Evolutionary conservation across 2,797 vertebrate species (phyloP).

Genomic region (Phyllotis vaccarum): DNA sequence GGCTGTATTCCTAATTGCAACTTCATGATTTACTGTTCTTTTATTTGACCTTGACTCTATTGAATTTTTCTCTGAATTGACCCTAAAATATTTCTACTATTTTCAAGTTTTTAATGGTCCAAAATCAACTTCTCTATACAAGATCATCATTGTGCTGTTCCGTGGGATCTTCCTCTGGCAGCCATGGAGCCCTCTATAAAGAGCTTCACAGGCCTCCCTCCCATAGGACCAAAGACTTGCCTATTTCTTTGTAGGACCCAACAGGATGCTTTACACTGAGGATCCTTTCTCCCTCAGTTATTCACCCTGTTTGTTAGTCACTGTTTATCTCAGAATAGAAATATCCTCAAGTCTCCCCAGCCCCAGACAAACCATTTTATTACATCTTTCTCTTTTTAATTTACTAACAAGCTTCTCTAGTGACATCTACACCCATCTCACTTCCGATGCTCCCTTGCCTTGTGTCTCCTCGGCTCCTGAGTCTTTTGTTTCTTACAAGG

Average conservation of each 20-base stretch:
- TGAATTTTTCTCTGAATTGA: slow-evolving; percentile 3
- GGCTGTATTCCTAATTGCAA: not conserved
- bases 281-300: not conserved
- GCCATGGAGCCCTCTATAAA: not conserved
- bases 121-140: not conserved
- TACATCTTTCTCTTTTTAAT: not conserved
- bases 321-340: not conserved
- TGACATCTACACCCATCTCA: not conserved
- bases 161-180: not conserved
- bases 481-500: not conserved
- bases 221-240: not conserved
- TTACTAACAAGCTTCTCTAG: not conserved
- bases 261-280: not conserved
- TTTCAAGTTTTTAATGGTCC: not conserved
- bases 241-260: not conserved
- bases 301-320: not conserved
- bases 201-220: not conserved
- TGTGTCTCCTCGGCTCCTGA: not conserved
- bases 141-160: not conserved
- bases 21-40: not conserved
- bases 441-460: not conserved
- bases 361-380: not conserved
- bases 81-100: slow-evolving; percentile 32
- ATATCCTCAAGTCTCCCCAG: not conserved
- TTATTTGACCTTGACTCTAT: not conserved